These are phyloP conservation scores for Hemichromis elongatus DNA, from an alignment of 2,113 vertebrate genomes.

Conservation along the genomic window DNA sequence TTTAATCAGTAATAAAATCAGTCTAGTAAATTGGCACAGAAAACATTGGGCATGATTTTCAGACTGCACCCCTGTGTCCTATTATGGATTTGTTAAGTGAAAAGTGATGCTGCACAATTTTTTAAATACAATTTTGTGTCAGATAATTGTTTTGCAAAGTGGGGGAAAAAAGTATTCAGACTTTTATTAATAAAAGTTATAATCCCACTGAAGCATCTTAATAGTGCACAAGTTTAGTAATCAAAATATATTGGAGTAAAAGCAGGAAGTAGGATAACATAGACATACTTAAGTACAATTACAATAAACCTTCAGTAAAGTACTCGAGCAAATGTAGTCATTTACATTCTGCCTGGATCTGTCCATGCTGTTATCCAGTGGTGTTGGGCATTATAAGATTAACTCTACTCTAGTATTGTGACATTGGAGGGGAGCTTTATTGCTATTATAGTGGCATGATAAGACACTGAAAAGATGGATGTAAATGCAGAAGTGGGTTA, in stretches of 20 bases:
- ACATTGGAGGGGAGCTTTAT: not conserved
- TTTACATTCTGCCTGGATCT: not conserved
- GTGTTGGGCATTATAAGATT: not conserved
- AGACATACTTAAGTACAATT: not conserved
- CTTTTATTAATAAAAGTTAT: not conserved
- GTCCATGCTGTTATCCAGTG: not conserved
- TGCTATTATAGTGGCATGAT: not conserved
- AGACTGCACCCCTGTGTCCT: not conserved
- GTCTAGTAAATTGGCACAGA: not conserved
- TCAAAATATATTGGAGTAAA: not conserved
- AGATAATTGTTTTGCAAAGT: not conserved
- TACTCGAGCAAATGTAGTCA: not conserved
- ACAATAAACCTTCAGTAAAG: not conserved
- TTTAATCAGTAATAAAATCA: not conserved
- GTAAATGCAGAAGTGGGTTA: not conserved
- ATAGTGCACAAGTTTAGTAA: not conserved
- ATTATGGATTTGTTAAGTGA: not conserved
- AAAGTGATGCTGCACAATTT: not conserved
- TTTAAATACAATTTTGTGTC: not conserved
- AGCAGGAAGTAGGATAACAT: not conserved
- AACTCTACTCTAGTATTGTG: not conserved
- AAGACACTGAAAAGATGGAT: not conserved
- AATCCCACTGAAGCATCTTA: not conserved
- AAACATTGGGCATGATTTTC: not conserved
- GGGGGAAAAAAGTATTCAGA: not conserved